Evolutionary conservation across 2,113 vertebrate genomes (phyloP).

Genomic region (Thamnophis sirtalis): DNA sequence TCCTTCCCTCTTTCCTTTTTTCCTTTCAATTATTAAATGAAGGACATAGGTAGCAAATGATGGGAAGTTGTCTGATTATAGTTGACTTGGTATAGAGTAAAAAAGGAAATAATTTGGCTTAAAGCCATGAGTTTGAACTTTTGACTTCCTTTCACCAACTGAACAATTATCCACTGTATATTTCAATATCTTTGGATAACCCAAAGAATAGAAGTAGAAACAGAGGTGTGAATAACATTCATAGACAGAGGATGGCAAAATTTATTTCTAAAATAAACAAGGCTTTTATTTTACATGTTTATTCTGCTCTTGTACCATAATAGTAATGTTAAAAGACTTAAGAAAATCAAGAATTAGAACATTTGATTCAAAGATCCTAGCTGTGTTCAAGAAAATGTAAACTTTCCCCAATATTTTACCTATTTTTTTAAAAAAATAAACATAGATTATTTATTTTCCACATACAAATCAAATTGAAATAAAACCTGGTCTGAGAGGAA

Average conservation of each 20-base stretch:
- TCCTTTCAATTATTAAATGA: slow-evolving; percentile 51
- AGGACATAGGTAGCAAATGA: slow-evolving; percentile 42
- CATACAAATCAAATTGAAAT: background rate
- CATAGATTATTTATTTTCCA: background rate
- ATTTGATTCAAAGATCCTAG: background rate
- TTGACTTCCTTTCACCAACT: slow-evolving; percentile 13
- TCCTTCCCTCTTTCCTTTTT: too few relatives aligned
- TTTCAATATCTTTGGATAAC: background rate
- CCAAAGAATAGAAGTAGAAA: background rate
- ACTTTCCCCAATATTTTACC: background rate
- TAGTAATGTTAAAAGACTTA: background rate
- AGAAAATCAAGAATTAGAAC: background rate
- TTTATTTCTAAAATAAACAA: background rate
- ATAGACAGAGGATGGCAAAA: background rate
- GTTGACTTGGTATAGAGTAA: slow-evolving; percentile 44
- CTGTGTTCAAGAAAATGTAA: background rate
- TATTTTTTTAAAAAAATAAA: background rate
- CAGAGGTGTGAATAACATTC: background rate
- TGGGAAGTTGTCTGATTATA: slow-evolving; percentile 45
- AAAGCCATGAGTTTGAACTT: slow-evolving; percentile 4
- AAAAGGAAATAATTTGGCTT: slow-evolving; percentile 38
- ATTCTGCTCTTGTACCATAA: background rate
- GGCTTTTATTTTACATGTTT: background rate
- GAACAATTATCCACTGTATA: background rate
- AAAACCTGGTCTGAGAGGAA: background rate